phyloP scores from a whole-genome alignment of 2,797 vertebrate species.

The Adelosebastes latens region DNA sequence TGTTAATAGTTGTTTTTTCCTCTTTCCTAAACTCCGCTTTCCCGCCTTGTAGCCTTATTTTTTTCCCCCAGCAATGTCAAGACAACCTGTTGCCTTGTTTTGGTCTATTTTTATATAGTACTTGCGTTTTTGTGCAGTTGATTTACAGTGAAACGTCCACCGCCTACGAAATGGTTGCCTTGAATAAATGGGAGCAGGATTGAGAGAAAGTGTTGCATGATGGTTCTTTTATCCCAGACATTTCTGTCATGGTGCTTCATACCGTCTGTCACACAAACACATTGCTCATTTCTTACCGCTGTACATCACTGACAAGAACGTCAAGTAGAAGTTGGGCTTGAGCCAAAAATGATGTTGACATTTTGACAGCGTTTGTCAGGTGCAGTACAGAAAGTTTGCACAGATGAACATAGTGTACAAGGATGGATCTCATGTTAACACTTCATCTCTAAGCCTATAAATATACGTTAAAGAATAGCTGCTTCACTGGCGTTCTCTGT shows the following conservation, averaged over 20 bases:
- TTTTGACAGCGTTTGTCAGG: conserved; percentile 23
- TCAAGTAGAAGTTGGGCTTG: conserved; percentile 32
- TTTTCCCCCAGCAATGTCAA: not conserved
- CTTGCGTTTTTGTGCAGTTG: conserved; percentile 27
- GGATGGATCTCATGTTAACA: conserved; percentile 10
- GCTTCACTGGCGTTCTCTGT: conserved; percentile 10
- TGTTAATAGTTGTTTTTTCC: conserved; percentile 1
- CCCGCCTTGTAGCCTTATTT: not conserved
- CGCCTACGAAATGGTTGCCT: not conserved
- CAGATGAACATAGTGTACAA: conserved; percentile 9
- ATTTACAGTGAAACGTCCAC: conserved; percentile 15
- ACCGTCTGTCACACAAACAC: not conserved
- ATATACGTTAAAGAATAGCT: conserved; percentile 34
- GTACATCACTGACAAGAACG: conserved; percentile 52
- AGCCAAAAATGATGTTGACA: conserved; percentile 33
- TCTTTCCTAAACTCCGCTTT: not conserved
- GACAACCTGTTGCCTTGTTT: conserved; percentile 62
- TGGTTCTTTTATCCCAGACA: conserved; percentile 12
- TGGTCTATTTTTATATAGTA: conserved; percentile 64
- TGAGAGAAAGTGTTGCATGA: conserved; percentile 10
- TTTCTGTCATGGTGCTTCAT: conserved; percentile 20
- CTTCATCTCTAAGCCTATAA: conserved; percentile 53
- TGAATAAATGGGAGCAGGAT: not conserved
- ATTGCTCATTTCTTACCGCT: conserved; percentile 10
- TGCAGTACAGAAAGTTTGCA: conserved; percentile 10